A percentile compares a stretch with the other conserved stretches of the same genome.
phyloP scores from a whole-genome alignment of 2,797 vertebrate species.

The Thunnus albacares region DNA sequence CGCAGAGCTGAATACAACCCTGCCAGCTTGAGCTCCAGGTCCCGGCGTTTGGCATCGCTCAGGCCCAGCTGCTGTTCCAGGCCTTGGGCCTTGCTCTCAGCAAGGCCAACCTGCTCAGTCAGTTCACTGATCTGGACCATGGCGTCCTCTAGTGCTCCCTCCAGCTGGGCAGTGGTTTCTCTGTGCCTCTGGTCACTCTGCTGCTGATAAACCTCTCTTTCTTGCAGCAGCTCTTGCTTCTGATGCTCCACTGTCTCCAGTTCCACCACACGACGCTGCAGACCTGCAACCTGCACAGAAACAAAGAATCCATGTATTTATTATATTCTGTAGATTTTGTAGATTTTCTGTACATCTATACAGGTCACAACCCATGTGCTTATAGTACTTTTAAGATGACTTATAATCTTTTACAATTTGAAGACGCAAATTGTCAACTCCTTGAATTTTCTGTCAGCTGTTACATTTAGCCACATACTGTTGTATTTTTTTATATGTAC shows the following conservation, averaged over 20 bases:
- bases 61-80: conserved; percentile 84
- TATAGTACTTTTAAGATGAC: background rate
- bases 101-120: conserved; percentile 69
- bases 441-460: background rate
- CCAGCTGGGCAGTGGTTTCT: conserved; percentile 68
- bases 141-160: conserved; percentile 78
- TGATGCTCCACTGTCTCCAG: conserved; percentile 72
- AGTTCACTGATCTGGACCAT: conserved; percentile 67
- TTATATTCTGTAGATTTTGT: conserved; percentile 3
- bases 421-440: background rate
- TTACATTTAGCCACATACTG: background rate
- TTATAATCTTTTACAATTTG: conserved; percentile 11
- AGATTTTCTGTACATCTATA: background rate
- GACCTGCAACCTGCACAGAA: conserved; percentile 79
- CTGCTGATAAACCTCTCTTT: conserved; percentile 71
- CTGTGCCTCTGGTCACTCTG: conserved; percentile 74
- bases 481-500: background rate
- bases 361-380: background rate
- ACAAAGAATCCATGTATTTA: background rate
- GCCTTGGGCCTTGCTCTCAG: conserved; percentile 66
- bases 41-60: conserved; percentile 64
- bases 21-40: conserved; percentile 80
- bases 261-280: conserved; percentile 82
- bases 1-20: conserved; percentile 80
- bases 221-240: conserved; percentile 73